phyloP scores from a whole-genome alignment of 2,888 invertebrate species.

The Cordilura impudica region DNA sequence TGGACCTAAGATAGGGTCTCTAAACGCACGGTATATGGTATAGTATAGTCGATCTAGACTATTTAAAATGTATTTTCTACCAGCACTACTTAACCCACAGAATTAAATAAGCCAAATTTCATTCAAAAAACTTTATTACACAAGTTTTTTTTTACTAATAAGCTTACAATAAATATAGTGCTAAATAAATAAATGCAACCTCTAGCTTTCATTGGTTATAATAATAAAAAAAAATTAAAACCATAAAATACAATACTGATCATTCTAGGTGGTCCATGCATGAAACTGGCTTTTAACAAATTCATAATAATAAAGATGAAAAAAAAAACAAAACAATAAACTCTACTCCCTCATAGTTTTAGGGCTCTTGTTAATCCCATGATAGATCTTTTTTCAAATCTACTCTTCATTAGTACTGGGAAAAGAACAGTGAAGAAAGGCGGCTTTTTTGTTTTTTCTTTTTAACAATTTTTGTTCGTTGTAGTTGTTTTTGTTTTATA shows the following conservation, averaged over 20 bases:
- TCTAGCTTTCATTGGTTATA: no score
- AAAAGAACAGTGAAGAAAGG: background rate
- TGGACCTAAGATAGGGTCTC: no score
- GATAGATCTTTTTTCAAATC: slow-evolving; percentile 45
- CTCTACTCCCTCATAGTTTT: slow-evolving; percentile 38
- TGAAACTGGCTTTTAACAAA: slow-evolving; percentile 11
- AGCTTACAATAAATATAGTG: no score
- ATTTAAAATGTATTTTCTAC: no score
- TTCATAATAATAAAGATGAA: slow-evolving; percentile 9
- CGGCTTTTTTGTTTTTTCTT: slow-evolving; percentile 47
- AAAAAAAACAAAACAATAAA: slow-evolving; percentile 23
- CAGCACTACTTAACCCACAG: no score
- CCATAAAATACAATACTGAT: slow-evolving; percentile 37
- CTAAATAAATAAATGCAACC: no score
- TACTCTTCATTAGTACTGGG: background rate
- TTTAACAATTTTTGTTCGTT: slow-evolving; percentile 33
- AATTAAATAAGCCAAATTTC: no score
- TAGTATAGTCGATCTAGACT: no score
- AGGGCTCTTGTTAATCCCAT: slow-evolving; percentile 46
- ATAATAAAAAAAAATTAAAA: slow-evolving; percentile 37
- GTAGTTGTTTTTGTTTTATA: slow-evolving; percentile 30
- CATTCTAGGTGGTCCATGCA: slow-evolving; percentile 43
- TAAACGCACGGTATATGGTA: no score
- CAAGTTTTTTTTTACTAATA: no score
- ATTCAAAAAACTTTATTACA: no score